These are phyloP conservation scores for Arothron firmamentum DNA, from an alignment of 2,113 vertebrate species.

Conservation along the genomic window DNA sequence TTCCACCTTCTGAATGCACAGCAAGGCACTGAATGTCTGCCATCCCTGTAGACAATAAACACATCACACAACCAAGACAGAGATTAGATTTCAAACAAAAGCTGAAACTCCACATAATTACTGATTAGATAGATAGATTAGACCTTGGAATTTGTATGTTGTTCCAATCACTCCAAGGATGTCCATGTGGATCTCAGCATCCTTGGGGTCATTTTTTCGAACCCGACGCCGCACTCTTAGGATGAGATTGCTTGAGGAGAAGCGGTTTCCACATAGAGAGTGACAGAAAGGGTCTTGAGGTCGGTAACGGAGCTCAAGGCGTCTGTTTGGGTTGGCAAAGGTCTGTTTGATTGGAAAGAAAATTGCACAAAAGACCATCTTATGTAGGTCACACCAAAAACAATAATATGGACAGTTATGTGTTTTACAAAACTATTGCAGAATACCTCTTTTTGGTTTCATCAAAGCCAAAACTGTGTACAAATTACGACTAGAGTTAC, in stretches of 20 bases:
- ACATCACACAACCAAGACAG: not conserved
- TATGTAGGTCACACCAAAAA: not conserved
- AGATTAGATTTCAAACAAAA: too few species aligned
- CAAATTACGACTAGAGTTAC: too few species aligned
- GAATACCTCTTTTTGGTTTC: too few species aligned
- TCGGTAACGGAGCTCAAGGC: constrained; percentile 89
- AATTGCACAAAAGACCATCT: not conserved
- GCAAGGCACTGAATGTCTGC: constrained; percentile 93
- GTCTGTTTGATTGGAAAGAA: constrained; percentile 66
- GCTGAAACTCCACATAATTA: too few species aligned
- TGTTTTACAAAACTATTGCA: too few species aligned
- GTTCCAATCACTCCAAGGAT: constrained; percentile 84
- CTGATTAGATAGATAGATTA: not conserved
- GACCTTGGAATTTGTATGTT: constrained; percentile 95
- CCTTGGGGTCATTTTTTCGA: constrained; percentile 64
- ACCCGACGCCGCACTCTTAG: constrained; percentile 77
- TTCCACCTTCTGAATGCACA: constrained; percentile 75
- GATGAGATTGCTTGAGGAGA: constrained; percentile 86
- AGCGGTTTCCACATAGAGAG: constrained; percentile 87
- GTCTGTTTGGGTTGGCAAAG: constrained; percentile 81
- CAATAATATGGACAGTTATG: not conserved
- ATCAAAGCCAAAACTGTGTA: too few species aligned
- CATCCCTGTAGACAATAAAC: constrained; percentile 61
- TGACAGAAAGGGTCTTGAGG: constrained; percentile 94
- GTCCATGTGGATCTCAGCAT: constrained; percentile 76